Base-by-base conservation (phyloP, 2,888 invertebrate genomes). In the Caenorhabditis zanzibari region DNA sequence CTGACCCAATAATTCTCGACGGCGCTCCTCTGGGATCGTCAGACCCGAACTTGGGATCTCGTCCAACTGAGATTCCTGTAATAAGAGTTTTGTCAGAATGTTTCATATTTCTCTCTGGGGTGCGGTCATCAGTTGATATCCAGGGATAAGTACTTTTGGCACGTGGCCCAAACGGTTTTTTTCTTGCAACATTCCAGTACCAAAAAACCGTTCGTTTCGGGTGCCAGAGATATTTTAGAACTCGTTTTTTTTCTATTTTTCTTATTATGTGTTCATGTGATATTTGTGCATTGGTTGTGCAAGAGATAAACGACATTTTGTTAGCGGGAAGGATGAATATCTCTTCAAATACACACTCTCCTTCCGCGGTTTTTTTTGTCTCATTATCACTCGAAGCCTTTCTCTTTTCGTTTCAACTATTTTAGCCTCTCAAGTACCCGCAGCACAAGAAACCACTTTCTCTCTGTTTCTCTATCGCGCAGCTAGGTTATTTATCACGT, bases 31-130 rank as follows among this genome's bases (percentile, higher is more conserved):
- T 66, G 90, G 89, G 85, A 92, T 92, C 75, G 88, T 85, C 72
- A 91, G 88, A 56, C 91, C 90, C 77, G 91, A 91, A 63, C 85
- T 86, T 22, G 91, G 91, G 59, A 91, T 84, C 84, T 89, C 90
- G 87, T 91, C 91, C 77, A 85, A 77, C 69, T 88, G 87, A 75
- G 88, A 87, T 80, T 85, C 82, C 84, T 88, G 81, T 38, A 86
- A 72, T 7, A 32, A 44, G 38, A 32, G n/a, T 47, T n/a, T 32
- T 32, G 54, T 54, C 14, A 22, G 19, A 2, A 14, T 44, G 35
- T 24, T 61, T 16, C 12, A 2, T 19, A 24, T 35, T 41, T 61
- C 16, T 24, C 16, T 19, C 58, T 12, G 47, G 38, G 54, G 68
- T 59, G 75, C 64, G 64, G 64, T 74, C 74, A 74, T 52, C 41